These are phyloP conservation scores for Scleropages formosus DNA, from an alignment of 2,797 vertebrate genomes.

Conservation along the genomic window DNA sequence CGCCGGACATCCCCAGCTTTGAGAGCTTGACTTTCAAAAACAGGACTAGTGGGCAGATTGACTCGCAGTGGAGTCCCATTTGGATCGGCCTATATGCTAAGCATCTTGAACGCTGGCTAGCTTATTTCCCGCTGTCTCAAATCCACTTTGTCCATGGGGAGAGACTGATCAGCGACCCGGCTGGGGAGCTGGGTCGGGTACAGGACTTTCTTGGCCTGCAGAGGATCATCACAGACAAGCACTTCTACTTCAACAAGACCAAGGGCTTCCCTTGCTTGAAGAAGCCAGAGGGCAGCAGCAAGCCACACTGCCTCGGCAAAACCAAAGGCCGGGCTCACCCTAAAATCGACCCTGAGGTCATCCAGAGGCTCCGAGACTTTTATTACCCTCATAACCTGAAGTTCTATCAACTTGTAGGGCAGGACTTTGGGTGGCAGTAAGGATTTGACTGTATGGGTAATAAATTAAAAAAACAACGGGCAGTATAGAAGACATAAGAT, in stretches of 20 bases:
- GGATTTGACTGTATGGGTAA: neutral
- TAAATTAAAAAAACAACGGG: neutral
- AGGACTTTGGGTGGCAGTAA: constrained; percentile 77
- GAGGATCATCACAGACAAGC: constrained; percentile 77
- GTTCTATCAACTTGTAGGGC: constrained; percentile 74
- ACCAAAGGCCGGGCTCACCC: constrained; percentile 74
- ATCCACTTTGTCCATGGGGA: constrained; percentile 78
- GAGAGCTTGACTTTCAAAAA: constrained; percentile 76
- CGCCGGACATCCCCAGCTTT: constrained; percentile 68
- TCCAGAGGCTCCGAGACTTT: constrained; percentile 72
- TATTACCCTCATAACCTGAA: constrained; percentile 72
- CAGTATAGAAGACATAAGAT: too few relatives aligned
- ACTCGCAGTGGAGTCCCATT: constrained; percentile 74
- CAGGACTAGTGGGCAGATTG: constrained; percentile 66
- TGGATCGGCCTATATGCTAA: constrained; percentile 78
- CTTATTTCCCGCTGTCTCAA: constrained; percentile 72
- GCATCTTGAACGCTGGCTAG: constrained; percentile 76
- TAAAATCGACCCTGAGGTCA: constrained; percentile 61
- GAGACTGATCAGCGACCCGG: constrained; percentile 72
- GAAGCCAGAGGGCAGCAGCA: constrained; percentile 76
- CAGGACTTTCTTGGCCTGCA: constrained; percentile 79
- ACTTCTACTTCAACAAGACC: constrained; percentile 82
- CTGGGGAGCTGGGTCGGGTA: constrained; percentile 72
- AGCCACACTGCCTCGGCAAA: constrained; percentile 76
- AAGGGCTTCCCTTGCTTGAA: constrained; percentile 81